Base-by-base conservation (phyloP, 2,888 invertebrate genomes). In the Anarsia innoxiella region DNA sequence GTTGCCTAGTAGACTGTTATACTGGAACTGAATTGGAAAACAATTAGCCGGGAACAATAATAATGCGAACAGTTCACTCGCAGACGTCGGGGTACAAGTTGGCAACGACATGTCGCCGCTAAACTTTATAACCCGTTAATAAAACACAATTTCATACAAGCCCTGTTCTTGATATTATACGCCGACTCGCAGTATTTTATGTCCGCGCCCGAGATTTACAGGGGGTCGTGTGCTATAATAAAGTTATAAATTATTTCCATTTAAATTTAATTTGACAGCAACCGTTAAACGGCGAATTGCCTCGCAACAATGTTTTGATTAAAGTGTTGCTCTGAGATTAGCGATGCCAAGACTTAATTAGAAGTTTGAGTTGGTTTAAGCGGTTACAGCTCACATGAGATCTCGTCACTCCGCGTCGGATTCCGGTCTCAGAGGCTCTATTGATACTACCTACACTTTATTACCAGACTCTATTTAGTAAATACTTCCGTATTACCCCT, bases 191-290 rank as follows among this genome's bases (percentile, higher is more conserved):
- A 68, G 72, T 79, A 74, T 82, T 80, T 80, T 79, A 80, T 71
- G 77, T 69, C 63, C 63, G 59, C 73, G 59, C 66, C 59, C 67
- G 68, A 72, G 71, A 74, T 78, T 77, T 70, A 72, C 68, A 60
- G 66, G 66, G 66, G 71, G 70, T 69, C 70, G 73, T 70, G 62
- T 73, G 69, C 74, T 53, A 72, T 78, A 79, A 79, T 79, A 80
- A 78, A 75, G 75, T 74, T 62, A 80, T 80, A 76, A 79, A 80
- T 82, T 80, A 80, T 77, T 75, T 68, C 73, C 73, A 76, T 79
- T 82, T 74, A 76, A 82, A 80, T 78, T 82, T 78, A 82, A 82
- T 82, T 80, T 82, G 82, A 77, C 80, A 75, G 71, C 66, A 58
- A 65, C 66, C 67, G 69, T 72, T 75, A 71, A 76, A 69, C 65